Conservation (phyloP, 2,113 vertebrate genomes). For the Ivindomyrus marchei region DNA sequence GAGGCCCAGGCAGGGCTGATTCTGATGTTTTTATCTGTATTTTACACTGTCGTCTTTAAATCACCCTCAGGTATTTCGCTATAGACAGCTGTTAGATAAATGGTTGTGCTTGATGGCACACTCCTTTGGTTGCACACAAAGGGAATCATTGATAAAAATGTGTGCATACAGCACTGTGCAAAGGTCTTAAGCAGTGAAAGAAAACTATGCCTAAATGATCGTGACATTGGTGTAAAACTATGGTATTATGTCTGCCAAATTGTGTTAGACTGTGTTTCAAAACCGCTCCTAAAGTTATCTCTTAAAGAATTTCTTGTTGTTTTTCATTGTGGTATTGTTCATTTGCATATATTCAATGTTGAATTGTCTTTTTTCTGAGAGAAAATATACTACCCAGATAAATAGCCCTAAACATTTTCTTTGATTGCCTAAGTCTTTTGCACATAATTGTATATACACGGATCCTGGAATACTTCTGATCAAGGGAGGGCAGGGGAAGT, state of each 20-base stretch:
- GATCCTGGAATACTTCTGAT: background rate
- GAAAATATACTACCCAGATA: background rate
- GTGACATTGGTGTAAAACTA: background rate
- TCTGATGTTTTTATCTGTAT: background rate
- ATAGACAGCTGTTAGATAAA: background rate
- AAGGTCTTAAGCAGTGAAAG: background rate
- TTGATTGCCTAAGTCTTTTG: background rate
- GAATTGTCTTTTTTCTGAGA: background rate
- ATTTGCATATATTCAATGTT: background rate
- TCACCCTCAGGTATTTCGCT: background rate
- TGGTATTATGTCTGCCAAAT: background rate
- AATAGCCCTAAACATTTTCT: background rate
- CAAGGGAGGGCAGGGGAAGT: background rate
- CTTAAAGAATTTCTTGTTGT: background rate
- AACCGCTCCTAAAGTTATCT: background rate
- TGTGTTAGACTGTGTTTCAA: background rate
- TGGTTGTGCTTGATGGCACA: background rate
- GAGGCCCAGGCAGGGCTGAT: background rate
- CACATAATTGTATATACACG: background rate
- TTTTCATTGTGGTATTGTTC: background rate
- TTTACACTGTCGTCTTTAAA: background rate
- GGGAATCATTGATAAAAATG: background rate
- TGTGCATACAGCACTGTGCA: background rate
- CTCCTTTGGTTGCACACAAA: background rate
- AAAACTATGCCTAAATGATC: background rate